Evolutionary conservation across 2,797 vertebrate species (phyloP).

Genomic region (Naso thynnoides): DNA sequence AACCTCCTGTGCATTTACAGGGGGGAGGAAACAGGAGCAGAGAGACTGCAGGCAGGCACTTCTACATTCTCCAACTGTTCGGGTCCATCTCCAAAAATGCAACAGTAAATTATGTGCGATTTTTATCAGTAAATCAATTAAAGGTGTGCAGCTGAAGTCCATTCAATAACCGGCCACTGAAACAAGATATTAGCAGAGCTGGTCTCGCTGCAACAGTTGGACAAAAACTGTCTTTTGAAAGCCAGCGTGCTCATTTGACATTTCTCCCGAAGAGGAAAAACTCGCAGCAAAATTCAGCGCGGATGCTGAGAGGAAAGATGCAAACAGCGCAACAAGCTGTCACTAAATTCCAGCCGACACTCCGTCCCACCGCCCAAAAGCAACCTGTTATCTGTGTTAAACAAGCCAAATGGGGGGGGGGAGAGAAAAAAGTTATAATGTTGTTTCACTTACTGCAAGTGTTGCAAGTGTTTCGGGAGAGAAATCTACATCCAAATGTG

Average conservation of each 20-base stretch:
- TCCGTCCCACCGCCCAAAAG: background rate
- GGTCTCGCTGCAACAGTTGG: slow-evolving; percentile 42
- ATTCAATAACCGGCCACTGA: background rate
- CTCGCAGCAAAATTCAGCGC: background rate
- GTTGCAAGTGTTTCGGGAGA: background rate
- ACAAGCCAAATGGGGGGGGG: slow-evolving; percentile 7
- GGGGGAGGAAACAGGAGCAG: background rate
- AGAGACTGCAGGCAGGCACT: background rate
- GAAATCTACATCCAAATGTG: slow-evolving; percentile 40
- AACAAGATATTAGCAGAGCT: background rate
- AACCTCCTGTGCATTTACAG: background rate
- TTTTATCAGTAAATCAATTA: background rate
- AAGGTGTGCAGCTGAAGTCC: background rate
- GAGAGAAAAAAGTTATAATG: slow-evolving; percentile 45
- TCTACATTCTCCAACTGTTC: background rate
- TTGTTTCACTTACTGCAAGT: slow-evolving; percentile 60
- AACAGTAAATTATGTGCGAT: background rate
- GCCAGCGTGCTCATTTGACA: background rate
- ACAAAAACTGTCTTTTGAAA: too few species aligned
- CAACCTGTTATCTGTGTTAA: slow-evolving; percentile 18
- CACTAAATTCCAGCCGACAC: background rate
- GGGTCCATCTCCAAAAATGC: background rate
- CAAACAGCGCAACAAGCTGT: background rate
- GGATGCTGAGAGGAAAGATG: slow-evolving; percentile 15
- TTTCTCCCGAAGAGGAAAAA: background rate